Conservation (phyloP, 1,140 invertebrate genomes). For the Scaptomyza hsui region DNA sequence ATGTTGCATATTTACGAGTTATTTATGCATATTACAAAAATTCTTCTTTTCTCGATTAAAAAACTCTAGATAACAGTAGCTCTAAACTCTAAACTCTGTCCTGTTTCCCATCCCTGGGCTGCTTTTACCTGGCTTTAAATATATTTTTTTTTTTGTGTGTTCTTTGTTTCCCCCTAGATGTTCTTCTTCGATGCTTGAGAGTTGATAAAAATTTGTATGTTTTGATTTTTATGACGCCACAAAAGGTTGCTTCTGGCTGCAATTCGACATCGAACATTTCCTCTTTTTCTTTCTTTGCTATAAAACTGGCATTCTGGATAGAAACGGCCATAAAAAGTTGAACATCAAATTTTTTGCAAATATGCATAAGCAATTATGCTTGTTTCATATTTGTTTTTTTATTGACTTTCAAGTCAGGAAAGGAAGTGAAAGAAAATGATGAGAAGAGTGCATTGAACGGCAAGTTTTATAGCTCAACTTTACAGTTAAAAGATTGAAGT, state of each 20-base stretch:
- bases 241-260: slow-evolving; percentile 48
- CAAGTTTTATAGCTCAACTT: slow-evolving; percentile 20
- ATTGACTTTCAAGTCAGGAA: slow-evolving; percentile 12
- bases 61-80: slow-evolving; percentile 80
- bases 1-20: slow-evolving; percentile 78
- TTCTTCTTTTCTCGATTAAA: slow-evolving; percentile 67
- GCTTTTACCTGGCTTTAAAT: slow-evolving; percentile 45
- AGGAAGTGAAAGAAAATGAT: neutral
- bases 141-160: slow-evolving; percentile 9
- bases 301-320: slow-evolving; percentile 51
- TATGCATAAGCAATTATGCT: slow-evolving; percentile 57
- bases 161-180: too few species aligned
- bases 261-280: slow-evolving; percentile 9
- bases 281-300: neutral
- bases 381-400: slow-evolving; percentile 5
- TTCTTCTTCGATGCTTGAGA: slow-evolving; percentile 56
- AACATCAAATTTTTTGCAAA: slow-evolving; percentile 55
- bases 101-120: neutral
- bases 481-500: slow-evolving; percentile 12
- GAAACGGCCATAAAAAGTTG: slow-evolving; percentile 51
- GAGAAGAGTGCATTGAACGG: slow-evolving; percentile 8
- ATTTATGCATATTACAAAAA: slow-evolving; percentile 82
- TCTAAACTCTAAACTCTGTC: slow-evolving; percentile 25
- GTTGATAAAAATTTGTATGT: slow-evolving; percentile 77
- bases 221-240: slow-evolving; percentile 79